phyloP scores from a whole-genome alignment of 1,140 invertebrate species.

The Coelopa frigida region DNA sequence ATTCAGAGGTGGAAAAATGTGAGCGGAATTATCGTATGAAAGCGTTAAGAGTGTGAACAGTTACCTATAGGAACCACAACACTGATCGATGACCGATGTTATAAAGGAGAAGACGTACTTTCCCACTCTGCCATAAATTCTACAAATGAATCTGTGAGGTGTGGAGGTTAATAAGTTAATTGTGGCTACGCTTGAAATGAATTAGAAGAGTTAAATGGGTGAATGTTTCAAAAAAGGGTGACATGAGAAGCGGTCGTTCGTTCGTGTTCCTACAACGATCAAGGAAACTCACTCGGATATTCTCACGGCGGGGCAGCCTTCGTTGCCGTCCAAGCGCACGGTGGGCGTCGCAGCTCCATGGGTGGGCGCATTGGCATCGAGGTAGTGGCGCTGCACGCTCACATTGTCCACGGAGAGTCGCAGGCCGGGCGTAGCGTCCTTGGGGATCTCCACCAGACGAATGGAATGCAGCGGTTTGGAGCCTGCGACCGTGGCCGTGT shows the following conservation, averaged over 20 bases:
- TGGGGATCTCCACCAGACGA: constrained; percentile 68
- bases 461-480: constrained; percentile 66
- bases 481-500: constrained; percentile 3
- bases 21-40: neutral
- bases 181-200: too few relatives aligned
- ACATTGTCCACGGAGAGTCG: constrained; percentile 56
- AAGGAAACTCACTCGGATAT: constrained; percentile 35
- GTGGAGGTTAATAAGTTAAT: too few relatives aligned
- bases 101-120: constrained; percentile 40
- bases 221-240: too few relatives aligned
- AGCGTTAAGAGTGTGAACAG: neutral
- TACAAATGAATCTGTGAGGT: constrained; percentile 28
- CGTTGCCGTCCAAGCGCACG: constrained; percentile 18
- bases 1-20: neutral
- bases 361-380: constrained; percentile 2
- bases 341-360: constrained; percentile 2
- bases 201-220: too few relatives aligned
- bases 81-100: constrained; percentile 38
- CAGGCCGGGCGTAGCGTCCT: constrained; percentile 47
- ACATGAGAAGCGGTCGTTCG: neutral
- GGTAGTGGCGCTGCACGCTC: constrained; percentile 9
- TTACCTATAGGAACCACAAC: constrained; percentile 44
- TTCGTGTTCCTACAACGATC: neutral
- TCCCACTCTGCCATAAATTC: constrained; percentile 37
- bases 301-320: constrained; percentile 36